A percentile compares a stretch with the other conserved stretches of the same genome.
phyloP scores from a whole-genome alignment of 2,797 vertebrate genomes.

The Bradypodion pumilum region DNA sequence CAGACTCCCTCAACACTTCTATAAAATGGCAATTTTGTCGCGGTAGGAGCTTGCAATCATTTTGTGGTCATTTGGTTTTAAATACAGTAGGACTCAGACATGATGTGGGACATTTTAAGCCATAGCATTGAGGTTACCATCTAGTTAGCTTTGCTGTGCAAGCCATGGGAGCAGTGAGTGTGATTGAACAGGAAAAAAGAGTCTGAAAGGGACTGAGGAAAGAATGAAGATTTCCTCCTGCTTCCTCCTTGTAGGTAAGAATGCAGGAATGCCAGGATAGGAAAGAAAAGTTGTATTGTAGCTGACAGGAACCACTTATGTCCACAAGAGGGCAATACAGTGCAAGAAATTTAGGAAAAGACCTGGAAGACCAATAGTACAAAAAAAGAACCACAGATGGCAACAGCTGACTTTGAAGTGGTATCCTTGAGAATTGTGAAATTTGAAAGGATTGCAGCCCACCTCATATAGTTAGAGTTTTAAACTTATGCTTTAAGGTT shows the following conservation, averaged over 20 bases:
- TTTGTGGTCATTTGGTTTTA: background rate
- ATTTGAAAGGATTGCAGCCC: background rate
- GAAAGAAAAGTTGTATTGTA: background rate
- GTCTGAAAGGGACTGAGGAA: background rate
- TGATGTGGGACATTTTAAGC: background rate
- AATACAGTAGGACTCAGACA: background rate
- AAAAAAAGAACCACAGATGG: background rate
- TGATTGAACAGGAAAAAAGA: background rate
- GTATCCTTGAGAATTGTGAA: background rate
- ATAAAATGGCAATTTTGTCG: background rate
- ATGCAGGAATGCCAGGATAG: too few species aligned
- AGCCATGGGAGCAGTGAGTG: background rate
- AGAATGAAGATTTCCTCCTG: background rate
- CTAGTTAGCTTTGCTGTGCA: background rate
- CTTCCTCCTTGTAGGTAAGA: background rate
- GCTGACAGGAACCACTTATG: background rate
- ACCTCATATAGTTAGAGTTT: background rate
- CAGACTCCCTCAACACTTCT: background rate
- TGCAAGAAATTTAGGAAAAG: background rate
- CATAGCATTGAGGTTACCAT: background rate
- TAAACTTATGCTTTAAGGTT: background rate
- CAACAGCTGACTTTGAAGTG: background rate
- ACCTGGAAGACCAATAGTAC: background rate
- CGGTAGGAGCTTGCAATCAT: background rate
- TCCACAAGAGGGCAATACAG: conserved; percentile 22